These are phyloP conservation scores for Nerophis lumbriciformis DNA, from an alignment of 2,113 vertebrate species.

Conservation along the genomic window DNA sequence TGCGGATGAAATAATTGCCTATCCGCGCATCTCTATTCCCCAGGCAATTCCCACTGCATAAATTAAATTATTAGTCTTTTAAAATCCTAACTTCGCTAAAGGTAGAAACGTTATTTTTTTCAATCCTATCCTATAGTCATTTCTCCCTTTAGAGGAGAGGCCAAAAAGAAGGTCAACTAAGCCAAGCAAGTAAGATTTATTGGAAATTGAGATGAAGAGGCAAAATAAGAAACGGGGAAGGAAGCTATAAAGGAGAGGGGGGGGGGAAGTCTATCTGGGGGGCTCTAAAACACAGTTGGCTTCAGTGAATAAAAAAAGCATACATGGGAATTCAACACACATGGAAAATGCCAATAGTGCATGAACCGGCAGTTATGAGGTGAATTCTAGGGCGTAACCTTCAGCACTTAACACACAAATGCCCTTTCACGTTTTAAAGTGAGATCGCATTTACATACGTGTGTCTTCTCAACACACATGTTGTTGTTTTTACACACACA, in stretches of 20 bases:
- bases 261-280: neutral
- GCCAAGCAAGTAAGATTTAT: constrained; percentile 1
- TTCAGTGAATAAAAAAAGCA: constrained; percentile 15
- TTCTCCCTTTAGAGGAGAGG: constrained; percentile 8
- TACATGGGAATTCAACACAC: no score
- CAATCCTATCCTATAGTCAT: no score
- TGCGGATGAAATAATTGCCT: no score
- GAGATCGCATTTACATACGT: neutral
- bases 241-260: neutral
- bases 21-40: no score
- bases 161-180: constrained; percentile 6
- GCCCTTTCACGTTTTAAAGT: neutral
- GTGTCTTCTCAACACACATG: neutral
- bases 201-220: constrained; percentile 3
- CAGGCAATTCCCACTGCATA: no score
- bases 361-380: constrained; percentile 50
- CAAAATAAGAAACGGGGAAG: constrained; percentile 19
- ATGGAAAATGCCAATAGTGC: constrained; percentile 30
- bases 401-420: constrained; percentile 35
- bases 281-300: neutral
- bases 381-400: constrained; percentile 41
- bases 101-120: no score
- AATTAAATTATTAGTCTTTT: no score
- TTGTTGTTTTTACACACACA: constrained; percentile 10
- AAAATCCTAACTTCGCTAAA: no score